These are phyloP conservation scores for Cyprinodon tularosa DNA, from an alignment of 2,113 vertebrate genomes.

Conservation along the genomic window DNA sequence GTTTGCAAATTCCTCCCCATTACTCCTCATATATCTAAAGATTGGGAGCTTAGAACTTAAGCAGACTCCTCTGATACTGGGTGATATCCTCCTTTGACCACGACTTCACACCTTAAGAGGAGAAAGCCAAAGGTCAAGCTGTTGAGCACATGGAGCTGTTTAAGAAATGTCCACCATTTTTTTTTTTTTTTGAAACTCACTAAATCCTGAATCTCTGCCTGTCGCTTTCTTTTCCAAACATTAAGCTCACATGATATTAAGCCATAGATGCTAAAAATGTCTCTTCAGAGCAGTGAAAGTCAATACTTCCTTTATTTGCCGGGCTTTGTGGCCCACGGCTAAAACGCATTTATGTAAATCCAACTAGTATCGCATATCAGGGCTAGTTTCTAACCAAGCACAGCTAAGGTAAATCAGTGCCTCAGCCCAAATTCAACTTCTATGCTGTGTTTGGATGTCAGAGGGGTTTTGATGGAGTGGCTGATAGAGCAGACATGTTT, in stretches of 20 bases:
- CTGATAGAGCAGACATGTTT: conserved; percentile 62
- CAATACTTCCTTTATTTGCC: conserved; percentile 49
- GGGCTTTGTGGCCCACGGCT: conserved; percentile 25
- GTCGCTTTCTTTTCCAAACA: conserved; percentile 28
- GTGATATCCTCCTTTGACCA: conserved; percentile 57
- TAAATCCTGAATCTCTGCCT: conserved; percentile 41
- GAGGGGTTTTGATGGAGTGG: conserved; percentile 62
- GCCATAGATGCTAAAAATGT: conserved; percentile 44
- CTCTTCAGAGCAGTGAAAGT: conserved; percentile 28
- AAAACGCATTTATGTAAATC: conserved; percentile 58
- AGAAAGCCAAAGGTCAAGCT: conserved; percentile 55
- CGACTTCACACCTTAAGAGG: conserved; percentile 44
- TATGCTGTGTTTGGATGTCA: conserved; percentile 58
- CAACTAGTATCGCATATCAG: conserved; percentile 58
- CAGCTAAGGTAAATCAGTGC: conserved; percentile 35
- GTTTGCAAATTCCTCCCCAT: conserved; percentile 64
- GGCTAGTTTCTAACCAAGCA: conserved; percentile 46
- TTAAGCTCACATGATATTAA: conserved; percentile 21
- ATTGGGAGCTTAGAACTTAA: conserved; percentile 44
- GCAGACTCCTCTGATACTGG: conserved; percentile 36
- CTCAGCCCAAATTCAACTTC: conserved; percentile 50
- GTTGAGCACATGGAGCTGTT: conserved; percentile 46
- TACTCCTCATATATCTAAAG: conserved; percentile 55
- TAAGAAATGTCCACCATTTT: conserved; percentile 45
- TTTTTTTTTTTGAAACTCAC: conserved; percentile 40